Percentiles rank a stretch among this genome's conserved stretches.
These are phyloP conservation scores for Ornithoptera alexandrae DNA, from an alignment of 2,888 invertebrate species.

Conservation along the genomic window DNA sequence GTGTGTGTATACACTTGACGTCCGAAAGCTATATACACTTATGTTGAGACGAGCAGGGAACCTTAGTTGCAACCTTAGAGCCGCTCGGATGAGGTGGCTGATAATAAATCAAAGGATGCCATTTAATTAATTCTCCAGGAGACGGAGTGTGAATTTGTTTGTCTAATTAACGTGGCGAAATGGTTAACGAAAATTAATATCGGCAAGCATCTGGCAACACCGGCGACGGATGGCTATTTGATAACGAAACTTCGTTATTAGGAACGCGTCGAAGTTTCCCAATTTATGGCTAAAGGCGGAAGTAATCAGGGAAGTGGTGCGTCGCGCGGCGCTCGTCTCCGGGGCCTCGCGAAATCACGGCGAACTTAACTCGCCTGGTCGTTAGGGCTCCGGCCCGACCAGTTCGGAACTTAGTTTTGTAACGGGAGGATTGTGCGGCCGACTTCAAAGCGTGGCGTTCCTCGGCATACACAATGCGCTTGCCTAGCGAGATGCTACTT, in stretches of 20 bases:
- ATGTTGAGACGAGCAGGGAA: not conserved
- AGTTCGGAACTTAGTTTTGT: too few species aligned
- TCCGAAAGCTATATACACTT: too few species aligned
- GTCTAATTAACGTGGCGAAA: conserved; percentile 13
- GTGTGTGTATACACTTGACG: too few species aligned
- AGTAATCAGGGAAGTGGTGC: conserved; percentile 22
- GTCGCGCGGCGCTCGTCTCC: conserved; percentile 3
- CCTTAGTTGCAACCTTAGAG: not conserved
- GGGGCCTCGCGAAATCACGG: conserved; percentile 4
- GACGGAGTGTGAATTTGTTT: conserved; percentile 8
- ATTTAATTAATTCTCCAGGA: conserved; percentile 10
- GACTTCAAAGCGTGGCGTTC: too few species aligned
- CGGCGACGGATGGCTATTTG: conserved; percentile 24
- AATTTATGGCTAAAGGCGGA: conserved; percentile 34
- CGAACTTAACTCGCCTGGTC: not conserved
- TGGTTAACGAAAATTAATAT: conserved; percentile 18
- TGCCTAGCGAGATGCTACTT: too few species aligned
- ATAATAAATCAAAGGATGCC: not conserved
- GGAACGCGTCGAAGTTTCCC: conserved; percentile 35
- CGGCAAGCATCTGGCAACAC: conserved; percentile 13
- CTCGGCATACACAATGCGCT: too few species aligned
- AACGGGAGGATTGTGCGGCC: too few species aligned
- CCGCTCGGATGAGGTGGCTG: not conserved
- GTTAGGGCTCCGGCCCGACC: not conserved
- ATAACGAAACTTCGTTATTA: conserved; percentile 32